Evolutionary conservation across 2,888 invertebrate genomes (phyloP), one percentile per base, ranked within the genome.

Genomic region (Macrophya annulata): DNA sequence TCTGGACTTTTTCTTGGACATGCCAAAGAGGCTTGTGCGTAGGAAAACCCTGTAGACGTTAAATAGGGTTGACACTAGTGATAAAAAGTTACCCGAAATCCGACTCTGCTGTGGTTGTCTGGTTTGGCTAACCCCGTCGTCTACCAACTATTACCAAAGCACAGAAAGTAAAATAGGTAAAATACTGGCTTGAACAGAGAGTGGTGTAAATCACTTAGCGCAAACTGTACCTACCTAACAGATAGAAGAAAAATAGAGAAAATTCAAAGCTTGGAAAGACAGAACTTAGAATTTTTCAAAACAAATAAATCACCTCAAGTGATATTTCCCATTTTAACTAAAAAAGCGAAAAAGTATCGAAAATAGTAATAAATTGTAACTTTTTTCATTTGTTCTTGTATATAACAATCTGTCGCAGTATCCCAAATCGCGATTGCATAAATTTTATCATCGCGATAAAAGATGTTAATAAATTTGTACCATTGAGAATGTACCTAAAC

Each of bases 181-280:
- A 81, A 81, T 81, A 62, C 81, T 81, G 25, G 21, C 81, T 17
- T 17, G 77, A n/a, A 77, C 43, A 62, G 40, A 81, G 62, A 81
- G 81, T 40, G 83, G 65, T 68, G 83, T 68, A 83, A 83, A 83
- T 68, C 83, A 83, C 83, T 83, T 83, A 51, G 83, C 21, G 81
- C 43, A 43, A 81, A 81, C 40, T 81, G 81, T 62, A 62, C 43
- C 77, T n/a, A 77, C 45, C 62, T 55, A 72, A 17, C 81, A 15
- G 68, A 8, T 21, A 31, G 43, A 21, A 15, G 45, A 25, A n/a
- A 48, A 45, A 40, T 5, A 68, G 31, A 10, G 43, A 68, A 45
- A 83, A 83, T 83, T 83, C 83, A 40, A 68, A 83, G 83, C 48
- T 68, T 25, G n/a, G 83, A 83, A 68, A 68, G 48, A 37, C 48